Percentiles rank a stretch among this genome's conserved stretches.
Evolutionary conservation across 2,797 vertebrate species (phyloP).

Genomic region (Malacoctenus gilli): DNA sequence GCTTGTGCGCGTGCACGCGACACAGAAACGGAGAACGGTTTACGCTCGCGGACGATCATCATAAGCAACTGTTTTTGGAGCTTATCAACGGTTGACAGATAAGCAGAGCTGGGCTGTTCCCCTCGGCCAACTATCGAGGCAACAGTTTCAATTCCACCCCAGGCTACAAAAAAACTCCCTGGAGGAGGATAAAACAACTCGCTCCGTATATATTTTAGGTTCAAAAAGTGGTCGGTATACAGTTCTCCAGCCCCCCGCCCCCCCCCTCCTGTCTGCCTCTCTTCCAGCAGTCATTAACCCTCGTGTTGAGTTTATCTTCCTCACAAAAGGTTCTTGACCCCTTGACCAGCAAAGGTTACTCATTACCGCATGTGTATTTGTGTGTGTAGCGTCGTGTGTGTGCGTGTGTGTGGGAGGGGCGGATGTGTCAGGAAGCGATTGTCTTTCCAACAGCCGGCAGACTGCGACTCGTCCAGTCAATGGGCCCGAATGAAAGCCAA

Average conservation of each 20-base stretch:
- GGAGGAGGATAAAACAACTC: too few species aligned
- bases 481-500: slow-evolving; percentile 51
- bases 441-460: slow-evolving; percentile 51
- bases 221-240: slow-evolving; percentile 12
- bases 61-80: slow-evolving; percentile 30
- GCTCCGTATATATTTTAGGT: not conserved
- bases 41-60: too few species aligned
- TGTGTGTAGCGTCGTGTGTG: slow-evolving; percentile 21
- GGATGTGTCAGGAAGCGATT: slow-evolving; percentile 40
- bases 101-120: slow-evolving; percentile 13
- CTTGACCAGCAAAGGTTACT: slow-evolving; percentile 67
- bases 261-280: slow-evolving; percentile 36
- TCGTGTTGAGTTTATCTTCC: slow-evolving; percentile 66
- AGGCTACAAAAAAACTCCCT: not conserved
- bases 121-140: too few species aligned
- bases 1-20: slow-evolving; percentile 11
- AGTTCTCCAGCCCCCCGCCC: slow-evolving; percentile 17
- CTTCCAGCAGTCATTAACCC: slow-evolving; percentile 69
- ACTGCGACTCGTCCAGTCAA: slow-evolving; percentile 59
- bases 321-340: slow-evolving; percentile 69
- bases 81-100: slow-evolving; percentile 26
- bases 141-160: not conserved
- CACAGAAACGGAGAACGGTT: not conserved
- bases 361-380: slow-evolving; percentile 58
- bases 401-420: slow-evolving; percentile 7